A percentile compares a stretch with the other conserved stretches of the same genome.
Conservation (phyloP, 2,113 vertebrate species). For the Dicerorhinus sumatrensis region DNA sequence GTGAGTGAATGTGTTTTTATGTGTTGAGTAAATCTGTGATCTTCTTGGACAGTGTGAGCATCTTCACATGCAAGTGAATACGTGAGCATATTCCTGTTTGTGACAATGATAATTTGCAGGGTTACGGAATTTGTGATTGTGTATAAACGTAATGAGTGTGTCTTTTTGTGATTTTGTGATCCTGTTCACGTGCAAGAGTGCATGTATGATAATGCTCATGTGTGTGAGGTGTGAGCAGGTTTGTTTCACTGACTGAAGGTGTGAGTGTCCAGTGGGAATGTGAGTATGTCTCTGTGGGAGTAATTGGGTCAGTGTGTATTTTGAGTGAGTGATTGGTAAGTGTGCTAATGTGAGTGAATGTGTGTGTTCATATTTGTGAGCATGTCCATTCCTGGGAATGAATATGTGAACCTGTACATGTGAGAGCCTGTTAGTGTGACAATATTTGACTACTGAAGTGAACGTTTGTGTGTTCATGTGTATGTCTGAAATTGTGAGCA, state of each 20-base stretch:
- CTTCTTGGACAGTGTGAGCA: background rate
- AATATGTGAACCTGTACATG: background rate
- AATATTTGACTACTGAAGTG: background rate
- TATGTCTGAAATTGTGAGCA: too few species aligned
- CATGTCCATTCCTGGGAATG: background rate
- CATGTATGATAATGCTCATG: background rate
- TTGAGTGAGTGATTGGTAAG: background rate
- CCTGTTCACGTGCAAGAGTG: background rate
- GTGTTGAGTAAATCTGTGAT: background rate
- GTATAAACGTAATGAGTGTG: background rate
- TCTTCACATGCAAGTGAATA: background rate
- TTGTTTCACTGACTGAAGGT: too few species aligned
- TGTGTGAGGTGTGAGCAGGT: too few species aligned
- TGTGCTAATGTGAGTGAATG: background rate
- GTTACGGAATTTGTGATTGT: background rate
- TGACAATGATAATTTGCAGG: background rate
- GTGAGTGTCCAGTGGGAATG: too few species aligned
- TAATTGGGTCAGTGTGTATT: too few species aligned
- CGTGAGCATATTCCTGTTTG: background rate
- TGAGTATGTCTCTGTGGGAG: too few species aligned
- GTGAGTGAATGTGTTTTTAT: background rate
- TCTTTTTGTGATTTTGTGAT: background rate
- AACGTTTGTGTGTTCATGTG: background rate
- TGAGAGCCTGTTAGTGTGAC: background rate
- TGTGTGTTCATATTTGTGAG: background rate